A percentile compares a stretch with the other conserved stretches of the same genome.
Conservation (phyloP, 2,888 invertebrate species). For the Atethmia centrago region DNA sequence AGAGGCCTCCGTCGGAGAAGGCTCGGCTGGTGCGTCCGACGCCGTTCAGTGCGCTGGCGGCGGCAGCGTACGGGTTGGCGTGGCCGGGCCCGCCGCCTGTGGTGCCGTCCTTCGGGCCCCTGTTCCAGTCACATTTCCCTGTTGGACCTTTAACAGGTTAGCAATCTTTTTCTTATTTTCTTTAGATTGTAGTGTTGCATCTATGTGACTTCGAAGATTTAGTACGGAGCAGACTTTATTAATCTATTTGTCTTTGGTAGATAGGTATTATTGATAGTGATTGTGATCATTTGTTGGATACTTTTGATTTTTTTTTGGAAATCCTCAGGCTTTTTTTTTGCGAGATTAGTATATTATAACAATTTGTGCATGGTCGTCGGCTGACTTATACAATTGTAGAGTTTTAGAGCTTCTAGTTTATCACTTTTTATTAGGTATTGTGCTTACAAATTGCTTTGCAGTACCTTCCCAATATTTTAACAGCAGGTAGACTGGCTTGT, state of each 20-base stretch:
- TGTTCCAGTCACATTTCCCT: conserved; percentile 92
- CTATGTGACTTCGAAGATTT: conserved; percentile 16
- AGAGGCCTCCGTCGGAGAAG: conserved; percentile 78
- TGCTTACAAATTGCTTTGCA: not conserved
- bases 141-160: conserved; percentile 87
- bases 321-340: too few species aligned
- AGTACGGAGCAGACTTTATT: not conserved
- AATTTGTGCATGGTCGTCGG: not conserved
- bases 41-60: conserved; percentile 93
- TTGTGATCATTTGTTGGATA: not conserved
- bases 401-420: not conserved
- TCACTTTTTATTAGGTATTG: not conserved
- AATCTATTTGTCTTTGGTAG: not conserved
- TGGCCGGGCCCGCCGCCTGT: conserved; percentile 90
- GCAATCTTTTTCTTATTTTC: conserved; percentile 49
- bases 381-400: not conserved
- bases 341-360: too few species aligned
- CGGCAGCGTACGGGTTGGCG: conserved; percentile 92
- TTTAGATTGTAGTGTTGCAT: not conserved
- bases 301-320: not conserved
- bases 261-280: not conserved
- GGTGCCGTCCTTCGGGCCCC: conserved; percentile 91
- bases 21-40: conserved; percentile 92
- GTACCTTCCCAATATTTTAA: not conserved
- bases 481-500: too few species aligned